Base-by-base conservation (phyloP, 1,140 invertebrate species). In the Drosophila littoralis region DNA sequence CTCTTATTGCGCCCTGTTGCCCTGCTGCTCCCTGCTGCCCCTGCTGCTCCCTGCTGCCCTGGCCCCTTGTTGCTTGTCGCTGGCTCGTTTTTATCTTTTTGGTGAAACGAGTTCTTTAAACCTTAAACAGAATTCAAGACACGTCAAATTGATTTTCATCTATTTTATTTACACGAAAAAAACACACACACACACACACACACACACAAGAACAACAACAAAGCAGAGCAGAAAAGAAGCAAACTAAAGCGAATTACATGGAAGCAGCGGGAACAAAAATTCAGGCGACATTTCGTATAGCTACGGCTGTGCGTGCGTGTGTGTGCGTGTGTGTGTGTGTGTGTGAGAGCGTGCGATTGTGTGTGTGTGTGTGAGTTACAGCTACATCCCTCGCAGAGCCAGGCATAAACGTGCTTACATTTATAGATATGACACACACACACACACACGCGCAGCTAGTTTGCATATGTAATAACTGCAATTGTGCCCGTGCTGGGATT, bases 81-180 rank as follows among this genome's bases (percentile, higher is more conserved):
- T 66, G 59, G 43, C 43, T 71, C 15, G 55, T 50, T 54, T 46
- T 67, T 52, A 63, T 61, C 43, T 77, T 80, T 72, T 74, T 81
- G 75, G 66, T 81, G 71, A 79, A 88, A 88, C 82, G 82, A 86
- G 82, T 86, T 88, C 81, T 82, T 88, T 77, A 88, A 82, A 88
- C 83, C 76, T 69, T 79, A 79, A 86, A 82, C 79, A 76, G 72
- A 79, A 86, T 88, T 86, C 82, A 81, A 86, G 76, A 86, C 83
- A 86, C 83, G 83, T 86, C 83, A 88, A 86, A 86, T 86, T 86
- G 79, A 86, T 86, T 86, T 86, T 88, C 83, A 86, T 88, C 83
- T 83, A 86, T 86, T 86, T 88, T 82, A 88, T 82, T 77, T 86
- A 82, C 83, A 70, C 73, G 54, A 79, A 70, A 67, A 36, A 63